Conservation (phyloP, 2,888 invertebrate genomes). For the Selenia dentaria region DNA sequence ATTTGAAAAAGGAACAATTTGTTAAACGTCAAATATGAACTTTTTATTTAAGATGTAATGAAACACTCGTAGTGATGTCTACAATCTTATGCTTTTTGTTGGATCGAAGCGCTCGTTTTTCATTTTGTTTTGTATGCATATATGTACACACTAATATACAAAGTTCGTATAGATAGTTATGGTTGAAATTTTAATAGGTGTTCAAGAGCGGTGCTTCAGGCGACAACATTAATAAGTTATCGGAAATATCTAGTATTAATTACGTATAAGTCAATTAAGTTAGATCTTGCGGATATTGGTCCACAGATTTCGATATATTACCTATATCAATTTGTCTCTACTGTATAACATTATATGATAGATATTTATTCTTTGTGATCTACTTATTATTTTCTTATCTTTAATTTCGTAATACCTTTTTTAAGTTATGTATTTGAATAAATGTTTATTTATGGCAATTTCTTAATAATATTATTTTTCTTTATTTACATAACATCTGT, state of each 20-base stretch:
- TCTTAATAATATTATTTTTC: too few relatives aligned
- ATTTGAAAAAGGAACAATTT: slow-evolving; percentile 85
- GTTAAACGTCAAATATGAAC: slow-evolving; percentile 84
- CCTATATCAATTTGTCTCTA: slow-evolving; percentile 5
- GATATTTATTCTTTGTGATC: too few relatives aligned
- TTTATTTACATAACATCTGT: too few relatives aligned
- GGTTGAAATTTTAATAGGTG: slow-evolving; percentile 74
- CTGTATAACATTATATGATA: too few relatives aligned
- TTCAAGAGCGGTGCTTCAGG: slow-evolving; percentile 69
- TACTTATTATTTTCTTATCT: too few relatives aligned
- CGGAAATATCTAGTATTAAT: slow-evolving; percentile 65
- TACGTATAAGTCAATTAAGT: slow-evolving; percentile 54
- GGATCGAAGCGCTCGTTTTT: slow-evolving; percentile 69
- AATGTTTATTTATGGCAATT: too few relatives aligned
- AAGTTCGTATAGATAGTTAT: slow-evolving; percentile 39
- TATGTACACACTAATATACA: background rate
- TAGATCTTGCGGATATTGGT: slow-evolving; percentile 51
- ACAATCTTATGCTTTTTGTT: slow-evolving; percentile 75
- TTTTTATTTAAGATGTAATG: slow-evolving; percentile 79
- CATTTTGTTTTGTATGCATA: slow-evolving; percentile 69
- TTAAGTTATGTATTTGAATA: too few relatives aligned
- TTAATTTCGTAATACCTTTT: too few relatives aligned
- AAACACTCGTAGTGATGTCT: slow-evolving; percentile 72
- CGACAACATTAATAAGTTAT: slow-evolving; percentile 71
- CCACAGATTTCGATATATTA: background rate